Evolutionary conservation across 2,888 invertebrate species (phyloP).

Genomic region (Apamea monoglypha): DNA sequence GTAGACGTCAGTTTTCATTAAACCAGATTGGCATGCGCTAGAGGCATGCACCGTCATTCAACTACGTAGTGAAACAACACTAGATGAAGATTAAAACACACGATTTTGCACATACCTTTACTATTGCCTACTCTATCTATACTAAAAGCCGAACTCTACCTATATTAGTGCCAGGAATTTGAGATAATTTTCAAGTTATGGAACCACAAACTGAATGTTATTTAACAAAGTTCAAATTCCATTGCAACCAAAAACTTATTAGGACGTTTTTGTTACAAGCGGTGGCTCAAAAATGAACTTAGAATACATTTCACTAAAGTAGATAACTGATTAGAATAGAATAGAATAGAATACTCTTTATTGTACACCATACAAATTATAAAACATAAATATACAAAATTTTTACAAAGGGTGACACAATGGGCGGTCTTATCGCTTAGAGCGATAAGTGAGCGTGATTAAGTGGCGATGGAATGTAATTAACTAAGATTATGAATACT

Average conservation of each 20-base stretch:
- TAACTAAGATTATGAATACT: no score
- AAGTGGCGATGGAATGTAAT: no score
- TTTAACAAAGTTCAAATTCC: background rate
- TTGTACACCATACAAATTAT: no score
- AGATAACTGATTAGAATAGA: no score
- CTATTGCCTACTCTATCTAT: background rate
- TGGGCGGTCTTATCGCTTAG: no score
- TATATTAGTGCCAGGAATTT: background rate
- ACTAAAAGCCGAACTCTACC: background rate
- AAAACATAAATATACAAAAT: no score
- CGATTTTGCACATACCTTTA: background rate
- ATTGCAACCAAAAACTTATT: background rate
- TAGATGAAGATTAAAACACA: background rate
- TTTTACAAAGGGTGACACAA: no score
- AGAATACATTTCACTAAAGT: background rate
- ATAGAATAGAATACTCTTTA: no score
- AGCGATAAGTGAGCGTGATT: no score
- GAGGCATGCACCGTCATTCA: background rate
- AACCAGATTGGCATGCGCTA: background rate
- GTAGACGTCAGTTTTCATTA: slow-evolving; percentile 1
- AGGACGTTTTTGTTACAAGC: background rate
- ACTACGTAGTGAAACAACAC: no score
- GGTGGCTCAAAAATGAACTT: background rate
- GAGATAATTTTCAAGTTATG: background rate
- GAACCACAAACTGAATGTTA: background rate